Base-by-base conservation (phyloP, 2,888 invertebrate genomes). In the Macaria notata region DNA sequence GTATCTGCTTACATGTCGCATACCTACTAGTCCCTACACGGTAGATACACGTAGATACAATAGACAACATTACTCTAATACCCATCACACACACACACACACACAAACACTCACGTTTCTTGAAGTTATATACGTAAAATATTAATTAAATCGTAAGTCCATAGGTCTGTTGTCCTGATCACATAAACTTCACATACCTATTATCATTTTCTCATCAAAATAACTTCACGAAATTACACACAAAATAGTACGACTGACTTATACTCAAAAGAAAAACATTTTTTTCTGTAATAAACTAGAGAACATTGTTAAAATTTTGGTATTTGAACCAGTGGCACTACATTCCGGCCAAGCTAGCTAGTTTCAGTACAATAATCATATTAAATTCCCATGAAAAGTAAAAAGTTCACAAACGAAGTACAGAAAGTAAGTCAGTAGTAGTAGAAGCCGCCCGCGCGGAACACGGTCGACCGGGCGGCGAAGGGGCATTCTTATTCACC, bases 401-500 rank as follows among this genome's bases (percentile, higher is more conserved):
- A 19, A 19, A 19, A 19, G 19, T 19, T 36, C 33, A 36, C 33
- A 36, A 36, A 36, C 33, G 7, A 36, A 36, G 4, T 4, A 36
- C 33, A 36, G 7, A 36, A 49, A 47, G 58, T 63, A 67, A 68
- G 62, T 68, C 59, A 59, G 63, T 61, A 54, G 64, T 64, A 66
- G 56, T 47, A 41, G 59, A 47, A 44, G 79, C 76, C 72, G 66
- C 59, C 46, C 60, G 64, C 73, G 66, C 63, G 66, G 60, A 68
- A 69, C 64, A 39, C 63, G 66, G 62, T 68, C 61, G 50, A 49
- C 60, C 60, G 62, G 65, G 72, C 74, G 81, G 80, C 81, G 82
- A 65, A 93, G 94, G 94, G 93, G 92, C 94, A 94, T 94, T 93
- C 94, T 95, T 95, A 95, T 95, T 94, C 95, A 95, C 95, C 90